These are phyloP conservation scores for Linepithema humile DNA, from an alignment of 1,140 invertebrate genomes.

Conservation along the genomic window DNA sequence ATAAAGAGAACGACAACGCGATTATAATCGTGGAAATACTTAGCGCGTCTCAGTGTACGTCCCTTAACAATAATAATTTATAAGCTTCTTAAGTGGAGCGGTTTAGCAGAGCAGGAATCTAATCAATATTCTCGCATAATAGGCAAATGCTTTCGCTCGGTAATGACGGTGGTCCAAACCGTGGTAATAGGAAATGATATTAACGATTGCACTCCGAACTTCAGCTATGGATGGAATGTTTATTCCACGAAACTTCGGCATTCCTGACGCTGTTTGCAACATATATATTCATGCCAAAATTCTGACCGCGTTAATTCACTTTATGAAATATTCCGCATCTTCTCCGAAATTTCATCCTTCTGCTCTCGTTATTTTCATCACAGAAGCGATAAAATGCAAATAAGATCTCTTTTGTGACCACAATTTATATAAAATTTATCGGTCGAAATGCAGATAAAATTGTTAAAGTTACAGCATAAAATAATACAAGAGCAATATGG, in stretches of 20 bases:
- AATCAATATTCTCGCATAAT: conserved; percentile 33
- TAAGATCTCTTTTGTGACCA: too few species aligned
- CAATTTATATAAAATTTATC: too few species aligned
- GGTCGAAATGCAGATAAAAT: too few species aligned
- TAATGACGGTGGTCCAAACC: neutral
- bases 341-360: neutral
- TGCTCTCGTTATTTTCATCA: neutral
- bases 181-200: conserved; percentile 21
- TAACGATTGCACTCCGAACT: neutral
- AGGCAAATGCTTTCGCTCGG: neutral
- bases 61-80: neutral
- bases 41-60: neutral
- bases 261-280: neutral
- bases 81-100: neutral
- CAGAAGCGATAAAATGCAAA: neutral
- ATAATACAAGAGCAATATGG: neutral
- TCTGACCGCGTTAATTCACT: neutral
- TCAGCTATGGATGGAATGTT: conserved; percentile 41
- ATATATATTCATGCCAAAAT: neutral
- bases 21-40: neutral
- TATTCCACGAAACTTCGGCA: conserved; percentile 1
- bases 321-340: conserved; percentile 2
- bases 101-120: neutral
- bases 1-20: neutral
- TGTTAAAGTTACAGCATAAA: too few species aligned